These are phyloP conservation scores for Nasonia longicornis DNA, from an alignment of 1,140 invertebrate genomes.

Conservation along the genomic window DNA sequence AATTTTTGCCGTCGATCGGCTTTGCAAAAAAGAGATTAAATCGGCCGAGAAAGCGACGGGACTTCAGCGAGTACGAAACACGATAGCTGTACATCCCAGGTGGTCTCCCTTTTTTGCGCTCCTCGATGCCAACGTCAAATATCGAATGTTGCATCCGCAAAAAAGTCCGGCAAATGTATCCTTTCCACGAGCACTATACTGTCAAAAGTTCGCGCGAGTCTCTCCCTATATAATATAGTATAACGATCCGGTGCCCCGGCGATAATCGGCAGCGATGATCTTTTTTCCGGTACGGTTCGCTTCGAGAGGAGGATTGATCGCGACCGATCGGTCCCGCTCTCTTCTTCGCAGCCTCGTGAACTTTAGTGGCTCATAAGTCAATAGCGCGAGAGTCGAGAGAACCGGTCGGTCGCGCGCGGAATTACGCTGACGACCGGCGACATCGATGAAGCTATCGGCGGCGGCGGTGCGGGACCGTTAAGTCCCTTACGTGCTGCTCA, in stretches of 20 bases:
- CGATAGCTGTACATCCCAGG: not conserved
- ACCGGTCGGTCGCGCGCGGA: constrained; percentile 23
- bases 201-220: not conserved
- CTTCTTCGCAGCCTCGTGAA: constrained; percentile 18
- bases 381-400: not conserved
- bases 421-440: constrained; percentile 24
- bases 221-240: not conserved
- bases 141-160: not conserved
- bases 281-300: not conserved
- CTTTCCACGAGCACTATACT: not conserved
- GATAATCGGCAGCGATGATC: constrained; percentile 22
- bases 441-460: constrained; percentile 43
- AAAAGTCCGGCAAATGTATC: not conserved
- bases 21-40: not conserved
- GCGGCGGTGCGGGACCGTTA: constrained; percentile 21
- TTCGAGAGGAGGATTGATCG: not conserved
- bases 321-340: not conserved
- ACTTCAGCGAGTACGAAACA: not conserved
- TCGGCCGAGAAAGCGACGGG: not conserved
- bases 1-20: not conserved
- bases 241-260: not conserved
- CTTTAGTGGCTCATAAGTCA: constrained; percentile 26
- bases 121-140: not conserved
- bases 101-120: not conserved
- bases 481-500: not conserved